Evolutionary conservation across 2,888 invertebrate species (phyloP).

Genomic region (Watsonalla cultraria): DNA sequence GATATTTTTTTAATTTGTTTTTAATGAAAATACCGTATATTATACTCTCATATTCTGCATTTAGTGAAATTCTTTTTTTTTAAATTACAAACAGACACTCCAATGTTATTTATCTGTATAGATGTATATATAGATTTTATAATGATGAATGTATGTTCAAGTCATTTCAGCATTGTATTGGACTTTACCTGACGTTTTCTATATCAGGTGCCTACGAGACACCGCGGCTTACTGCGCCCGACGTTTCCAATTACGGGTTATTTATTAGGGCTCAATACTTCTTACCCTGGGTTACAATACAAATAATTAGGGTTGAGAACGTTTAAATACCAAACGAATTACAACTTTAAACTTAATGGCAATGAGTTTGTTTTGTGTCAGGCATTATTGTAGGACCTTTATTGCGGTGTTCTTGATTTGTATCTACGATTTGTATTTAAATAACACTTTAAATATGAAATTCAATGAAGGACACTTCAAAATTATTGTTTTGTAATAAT

Average conservation of each 20-base stretch:
- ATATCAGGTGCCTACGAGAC: slow-evolving; percentile 26
- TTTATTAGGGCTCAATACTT: slow-evolving; percentile 47
- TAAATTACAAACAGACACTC: no score
- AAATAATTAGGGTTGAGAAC: neutral
- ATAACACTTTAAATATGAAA: no score
- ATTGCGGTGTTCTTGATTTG: no score
- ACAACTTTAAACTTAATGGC: neutral
- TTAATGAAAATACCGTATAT: no score
- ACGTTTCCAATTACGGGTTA: slow-evolving; percentile 56
- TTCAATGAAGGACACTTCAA: no score
- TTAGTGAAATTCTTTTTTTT: no score
- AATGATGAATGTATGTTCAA: neutral
- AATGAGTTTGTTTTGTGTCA: neutral
- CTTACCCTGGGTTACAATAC: slow-evolving; percentile 13
- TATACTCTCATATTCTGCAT: no score
- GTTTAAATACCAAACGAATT: neutral
- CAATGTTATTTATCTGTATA: no score
- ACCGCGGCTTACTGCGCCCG: slow-evolving; percentile 33
- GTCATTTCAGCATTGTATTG: neutral
- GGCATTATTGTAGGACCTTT: neutral
- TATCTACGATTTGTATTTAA: no score
- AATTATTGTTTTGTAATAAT: no score
- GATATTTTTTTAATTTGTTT: no score
- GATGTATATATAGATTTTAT: no score
- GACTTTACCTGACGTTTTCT: slow-evolving; percentile 17